Evolutionary conservation across 1,140 invertebrate species (phyloP).

Genomic region (Ips nitidus): DNA sequence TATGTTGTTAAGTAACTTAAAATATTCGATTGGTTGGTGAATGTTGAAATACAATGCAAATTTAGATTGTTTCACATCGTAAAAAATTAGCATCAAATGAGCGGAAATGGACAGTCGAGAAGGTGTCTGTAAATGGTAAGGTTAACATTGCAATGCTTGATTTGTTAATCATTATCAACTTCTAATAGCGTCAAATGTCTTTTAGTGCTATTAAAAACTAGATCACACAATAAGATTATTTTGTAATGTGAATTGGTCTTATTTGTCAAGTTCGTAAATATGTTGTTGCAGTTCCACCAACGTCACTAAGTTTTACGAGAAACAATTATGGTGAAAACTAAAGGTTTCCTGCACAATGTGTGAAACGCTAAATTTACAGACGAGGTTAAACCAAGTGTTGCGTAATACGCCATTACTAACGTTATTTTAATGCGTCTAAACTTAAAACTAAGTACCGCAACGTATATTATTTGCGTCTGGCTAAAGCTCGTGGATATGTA

Average conservation of each 20-base stretch:
- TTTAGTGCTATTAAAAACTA: no score
- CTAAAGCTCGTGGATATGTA: background rate
- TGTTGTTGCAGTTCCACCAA: no score
- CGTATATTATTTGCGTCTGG: background rate
- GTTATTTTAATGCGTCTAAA: slow-evolving; percentile 1
- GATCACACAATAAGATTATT: no score
- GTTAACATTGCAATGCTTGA: background rate
- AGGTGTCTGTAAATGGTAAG: background rate
- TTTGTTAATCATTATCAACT: no score
- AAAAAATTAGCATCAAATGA: slow-evolving; percentile 4
- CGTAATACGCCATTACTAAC: slow-evolving; percentile 9
- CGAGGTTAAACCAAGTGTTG: slow-evolving; percentile 3
- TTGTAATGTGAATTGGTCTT: no score
- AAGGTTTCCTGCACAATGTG: background rate
- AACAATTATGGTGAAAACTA: background rate
- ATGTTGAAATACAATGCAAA: no score
- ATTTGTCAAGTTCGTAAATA: no score
- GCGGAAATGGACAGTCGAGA: background rate
- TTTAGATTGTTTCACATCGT: no score
- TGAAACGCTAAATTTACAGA: background rate
- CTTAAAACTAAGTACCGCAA: background rate
- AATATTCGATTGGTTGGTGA: no score
- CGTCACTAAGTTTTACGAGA: no score
- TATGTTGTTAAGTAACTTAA: no score
- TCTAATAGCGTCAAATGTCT: no score